A percentile compares a stretch with the other conserved stretches of the same genome.
These are phyloP conservation scores for Sclerurus mexicanus DNA, from an alignment of 2,113 vertebrate species.

Conservation along the genomic window DNA sequence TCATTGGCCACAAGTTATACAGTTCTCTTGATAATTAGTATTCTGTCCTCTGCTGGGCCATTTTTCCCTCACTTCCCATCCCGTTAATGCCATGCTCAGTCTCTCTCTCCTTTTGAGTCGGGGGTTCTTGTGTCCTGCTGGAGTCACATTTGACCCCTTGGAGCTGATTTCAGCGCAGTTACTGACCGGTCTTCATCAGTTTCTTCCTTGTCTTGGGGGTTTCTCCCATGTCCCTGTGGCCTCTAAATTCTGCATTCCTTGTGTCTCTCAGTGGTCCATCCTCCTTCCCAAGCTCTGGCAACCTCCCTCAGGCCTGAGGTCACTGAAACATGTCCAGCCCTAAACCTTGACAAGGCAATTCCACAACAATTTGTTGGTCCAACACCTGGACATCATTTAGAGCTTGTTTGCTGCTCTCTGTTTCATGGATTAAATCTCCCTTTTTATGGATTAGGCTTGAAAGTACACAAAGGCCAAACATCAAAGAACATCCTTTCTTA, in stretches of 20 bases:
- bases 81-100: fast-evolving
- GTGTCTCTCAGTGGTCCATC: neutral
- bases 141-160: too few species aligned
- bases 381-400: neutral
- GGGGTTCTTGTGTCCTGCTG: neutral
- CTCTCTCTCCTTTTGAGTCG: neutral
- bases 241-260: neutral
- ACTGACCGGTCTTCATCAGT: neutral
- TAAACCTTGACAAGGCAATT: neutral
- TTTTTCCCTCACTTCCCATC: neutral
- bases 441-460: neutral
- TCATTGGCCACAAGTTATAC: neutral
- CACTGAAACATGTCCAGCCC: neutral
- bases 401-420: neutral
- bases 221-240: neutral
- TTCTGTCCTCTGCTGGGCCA: neutral
- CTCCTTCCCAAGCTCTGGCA: neutral
- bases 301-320: neutral
- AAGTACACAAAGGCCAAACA: neutral
- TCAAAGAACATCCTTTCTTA: neutral
- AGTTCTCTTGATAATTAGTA: neutral
- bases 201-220: neutral
- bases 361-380: neutral
- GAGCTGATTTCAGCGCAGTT: neutral
- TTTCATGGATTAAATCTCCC: fast-evolving